phyloP scores from a whole-genome alignment of 1,140 invertebrate genomes.

The Brachystomella parvula region DNA sequence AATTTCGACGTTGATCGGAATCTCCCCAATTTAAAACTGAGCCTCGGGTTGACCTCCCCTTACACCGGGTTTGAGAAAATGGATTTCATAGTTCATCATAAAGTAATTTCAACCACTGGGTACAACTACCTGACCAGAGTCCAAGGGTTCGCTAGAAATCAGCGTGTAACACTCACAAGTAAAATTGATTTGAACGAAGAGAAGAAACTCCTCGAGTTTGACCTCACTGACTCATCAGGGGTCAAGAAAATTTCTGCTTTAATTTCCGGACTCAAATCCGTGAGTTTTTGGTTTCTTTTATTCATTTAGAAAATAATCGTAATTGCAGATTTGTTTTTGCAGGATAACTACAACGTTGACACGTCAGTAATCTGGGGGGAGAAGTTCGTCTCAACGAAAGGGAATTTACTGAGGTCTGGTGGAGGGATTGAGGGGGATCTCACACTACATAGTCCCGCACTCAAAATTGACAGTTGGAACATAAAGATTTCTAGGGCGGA shows the following conservation, averaged over 20 bases:
- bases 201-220: constrained; percentile 3
- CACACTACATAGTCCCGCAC: constrained; percentile 26
- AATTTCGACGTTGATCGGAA: constrained; percentile 20
- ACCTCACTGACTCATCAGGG: neutral
- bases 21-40: constrained; percentile 18
- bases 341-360: constrained; percentile 18
- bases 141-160: neutral
- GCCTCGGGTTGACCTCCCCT: neutral
- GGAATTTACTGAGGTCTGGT: constrained; percentile 6
- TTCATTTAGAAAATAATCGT: neutral
- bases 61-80: constrained; percentile 13
- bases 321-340: neutral
- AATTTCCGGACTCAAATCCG: neutral
- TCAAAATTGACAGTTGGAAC: constrained; percentile 26
- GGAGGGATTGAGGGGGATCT: constrained; percentile 20
- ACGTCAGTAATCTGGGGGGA: constrained; percentile 24
- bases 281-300: neutral
- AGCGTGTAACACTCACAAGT: neutral
- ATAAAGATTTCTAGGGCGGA: constrained; percentile 16
- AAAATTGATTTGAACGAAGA: neutral
- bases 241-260: neutral
- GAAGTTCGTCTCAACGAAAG: constrained; percentile 14
- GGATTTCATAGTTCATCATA: constrained; percentile 19
- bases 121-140: neutral
- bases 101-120: neutral